These are phyloP conservation scores for Seladonia tumulorum DNA, from an alignment of 2,888 invertebrate species.

Conservation along the genomic window DNA sequence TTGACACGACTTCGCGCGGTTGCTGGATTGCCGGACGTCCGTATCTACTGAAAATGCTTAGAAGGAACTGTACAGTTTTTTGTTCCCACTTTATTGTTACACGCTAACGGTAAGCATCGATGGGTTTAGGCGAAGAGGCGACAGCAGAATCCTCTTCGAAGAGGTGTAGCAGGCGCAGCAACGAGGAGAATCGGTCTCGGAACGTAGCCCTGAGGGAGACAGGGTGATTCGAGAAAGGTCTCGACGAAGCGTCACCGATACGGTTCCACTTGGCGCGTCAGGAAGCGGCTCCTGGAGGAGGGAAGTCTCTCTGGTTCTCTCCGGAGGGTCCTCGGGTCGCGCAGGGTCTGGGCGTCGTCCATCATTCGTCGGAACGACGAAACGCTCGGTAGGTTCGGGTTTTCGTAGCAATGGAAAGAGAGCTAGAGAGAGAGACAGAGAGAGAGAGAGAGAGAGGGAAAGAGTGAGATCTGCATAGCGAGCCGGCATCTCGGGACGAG, in stretches of 20 bases:
- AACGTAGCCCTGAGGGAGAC: neutral
- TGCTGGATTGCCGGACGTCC: neutral
- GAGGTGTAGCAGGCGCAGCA: neutral
- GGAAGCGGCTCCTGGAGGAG: slow-evolving; percentile 50
- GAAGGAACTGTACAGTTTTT: too few relatives aligned
- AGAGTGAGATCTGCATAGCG: slow-evolving; percentile 79
- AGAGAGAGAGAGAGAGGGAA: neutral
- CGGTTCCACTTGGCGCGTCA: slow-evolving; percentile 33
- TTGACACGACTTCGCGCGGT: neutral
- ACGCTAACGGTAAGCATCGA: neutral
- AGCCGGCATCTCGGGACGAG: slow-evolving; percentile 82
- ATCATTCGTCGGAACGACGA: slow-evolving; percentile 79
- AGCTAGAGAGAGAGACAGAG: neutral
- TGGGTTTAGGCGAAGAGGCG: neutral
- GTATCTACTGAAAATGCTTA: neutral
- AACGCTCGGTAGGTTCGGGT: slow-evolving; percentile 78
- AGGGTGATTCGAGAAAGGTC: neutral
- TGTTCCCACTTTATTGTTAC: too few relatives aligned
- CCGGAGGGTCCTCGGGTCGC: slow-evolving; percentile 24
- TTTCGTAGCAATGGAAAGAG: slow-evolving; percentile 66
- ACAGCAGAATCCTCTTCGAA: neutral
- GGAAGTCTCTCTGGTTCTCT: slow-evolving; percentile 47
- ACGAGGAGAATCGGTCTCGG: neutral
- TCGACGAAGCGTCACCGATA: slow-evolving; percentile 32
- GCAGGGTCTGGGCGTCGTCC: slow-evolving; percentile 75